Base-by-base conservation (phyloP, 2,113 vertebrate species). In the Ammodytes marinus region DNA sequence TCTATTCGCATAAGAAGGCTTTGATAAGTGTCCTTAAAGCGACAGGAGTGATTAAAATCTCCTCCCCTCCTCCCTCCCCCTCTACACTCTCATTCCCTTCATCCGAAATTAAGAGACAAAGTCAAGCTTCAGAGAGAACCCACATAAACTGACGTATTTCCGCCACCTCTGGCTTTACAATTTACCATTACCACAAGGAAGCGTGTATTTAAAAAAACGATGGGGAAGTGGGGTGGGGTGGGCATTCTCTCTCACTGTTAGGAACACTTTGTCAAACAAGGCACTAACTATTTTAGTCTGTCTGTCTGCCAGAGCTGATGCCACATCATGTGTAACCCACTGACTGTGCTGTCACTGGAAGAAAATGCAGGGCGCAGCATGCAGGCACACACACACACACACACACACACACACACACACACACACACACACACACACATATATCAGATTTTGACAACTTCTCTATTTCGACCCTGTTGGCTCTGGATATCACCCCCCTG, bases 61-160 rank as follows among this genome's bases (percentile, higher is more conserved):
- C 81, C 77, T 82, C 90, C 40, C 69, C 72, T 66, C 82, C 83
- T 70, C 55, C 77, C 65, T 81, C 6, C 8, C 39, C 2, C 74
- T 76, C 71, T 80, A 27, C 80, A 80, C 61, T 84, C 86, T 82
- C 80, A 67, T 86, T 93, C 91, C 92, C 90, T 89, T 90, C 92
- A 92, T 92, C 93, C 90, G 87, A 95, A 94, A 95, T 95, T 92
- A 94, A 93, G 93, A 94, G 91, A 91, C 86, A 86, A 92, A 90
- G 93, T 90, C 93, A 86, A 82, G 90, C 91, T 91, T 84, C 82
- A 82, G 79, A 76, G 79, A 76, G 91, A 96, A 92, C 92, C 88
- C 93, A 95, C 94, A 95, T 82, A 95, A 27, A 95, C 94, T 96
- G 96, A 97, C 95, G 96, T 94, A 96, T 94, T 96, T 97, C 96